phyloP scores from a whole-genome alignment of 53 echinoderm and acorn worm genomes.

The Stichopus horrens region DNA sequence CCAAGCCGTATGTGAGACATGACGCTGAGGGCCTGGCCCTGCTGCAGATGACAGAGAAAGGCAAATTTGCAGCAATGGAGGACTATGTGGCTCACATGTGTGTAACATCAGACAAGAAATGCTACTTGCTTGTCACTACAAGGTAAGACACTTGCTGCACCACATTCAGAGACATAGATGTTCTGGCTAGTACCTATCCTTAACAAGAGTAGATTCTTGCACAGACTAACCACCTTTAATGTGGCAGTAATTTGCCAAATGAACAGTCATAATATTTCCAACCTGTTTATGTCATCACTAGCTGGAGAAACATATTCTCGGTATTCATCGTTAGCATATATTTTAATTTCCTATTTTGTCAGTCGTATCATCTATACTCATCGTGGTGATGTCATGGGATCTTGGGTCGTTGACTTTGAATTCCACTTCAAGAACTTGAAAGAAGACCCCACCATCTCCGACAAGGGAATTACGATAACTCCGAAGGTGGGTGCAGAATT shows the following conservation, averaged over 20 bases:
- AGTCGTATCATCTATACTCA: constrained; percentile 79
- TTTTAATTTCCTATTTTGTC: background rate
- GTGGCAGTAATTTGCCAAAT: too few species aligned
- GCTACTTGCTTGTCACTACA: constrained; percentile 76
- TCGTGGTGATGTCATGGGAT: constrained; percentile 80
- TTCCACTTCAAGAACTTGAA: constrained; percentile 72
- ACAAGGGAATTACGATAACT: constrained; percentile 76
- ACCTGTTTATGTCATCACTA: too few species aligned
- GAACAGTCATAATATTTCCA: too few species aligned
- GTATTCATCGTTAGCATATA: too few species aligned
- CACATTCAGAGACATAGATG: background rate
- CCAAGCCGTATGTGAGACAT: constrained; percentile 69
- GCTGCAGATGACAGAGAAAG: constrained; percentile 79
- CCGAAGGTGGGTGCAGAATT: constrained; percentile 62
- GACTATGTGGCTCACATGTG: constrained; percentile 80
- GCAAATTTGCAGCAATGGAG: constrained; percentile 72
- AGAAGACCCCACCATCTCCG: constrained; percentile 71
- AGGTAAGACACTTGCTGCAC: constrained; percentile 53
- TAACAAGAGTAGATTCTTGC: too few species aligned
- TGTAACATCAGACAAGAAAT: constrained; percentile 78
- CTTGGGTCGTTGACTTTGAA: constrained; percentile 83
- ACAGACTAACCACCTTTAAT: too few species aligned
- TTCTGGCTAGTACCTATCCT: background rate
- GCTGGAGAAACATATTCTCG: too few species aligned
- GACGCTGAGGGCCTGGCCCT: constrained; percentile 77